Evolutionary conservation across 2,113 vertebrate genomes (phyloP).

Genomic region (Nothocercus nigrocapillus): DNA sequence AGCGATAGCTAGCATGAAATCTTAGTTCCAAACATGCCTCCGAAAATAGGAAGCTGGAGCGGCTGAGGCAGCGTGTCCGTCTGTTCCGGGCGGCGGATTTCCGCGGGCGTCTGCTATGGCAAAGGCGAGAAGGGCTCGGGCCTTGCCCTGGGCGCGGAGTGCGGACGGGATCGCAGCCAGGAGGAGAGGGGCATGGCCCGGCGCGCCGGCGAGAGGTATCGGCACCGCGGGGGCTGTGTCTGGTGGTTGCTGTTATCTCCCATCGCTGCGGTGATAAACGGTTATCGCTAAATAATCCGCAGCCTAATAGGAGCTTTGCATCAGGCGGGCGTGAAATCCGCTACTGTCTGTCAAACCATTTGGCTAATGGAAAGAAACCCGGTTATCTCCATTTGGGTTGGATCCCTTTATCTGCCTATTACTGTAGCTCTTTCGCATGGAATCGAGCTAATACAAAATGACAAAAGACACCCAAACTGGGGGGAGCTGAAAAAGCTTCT

Average conservation of each 20-base stretch:
- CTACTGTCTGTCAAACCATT: constrained; percentile 84
- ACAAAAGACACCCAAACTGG: constrained; percentile 38
- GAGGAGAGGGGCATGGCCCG: rapidly evolving
- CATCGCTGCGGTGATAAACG: constrained; percentile 80
- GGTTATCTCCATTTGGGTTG: constrained; percentile 76
- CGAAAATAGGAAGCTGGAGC: not conserved
- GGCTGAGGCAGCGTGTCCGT: not conserved
- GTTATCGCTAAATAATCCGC: constrained; percentile 87
- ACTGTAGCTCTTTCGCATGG: constrained; percentile 64
- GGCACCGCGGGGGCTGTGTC: constrained; percentile 30
- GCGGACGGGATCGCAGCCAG: not conserved
- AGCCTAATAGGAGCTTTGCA: constrained; percentile 79
- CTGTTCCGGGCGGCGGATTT: not conserved
- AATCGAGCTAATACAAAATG: constrained; percentile 50
- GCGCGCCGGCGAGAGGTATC: not conserved
- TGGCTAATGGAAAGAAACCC: constrained; percentile 75
- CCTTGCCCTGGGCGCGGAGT: not conserved
- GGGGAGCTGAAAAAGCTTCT: not conserved
- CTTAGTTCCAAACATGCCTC: not conserved
- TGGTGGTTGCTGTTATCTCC: constrained; percentile 79
- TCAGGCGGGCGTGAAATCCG: constrained; percentile 84
- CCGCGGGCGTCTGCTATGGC: not conserved
- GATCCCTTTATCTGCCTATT: constrained; percentile 74
- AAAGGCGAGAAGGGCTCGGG: not conserved
- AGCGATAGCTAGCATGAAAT: not conserved